Evolutionary conservation across 2,888 invertebrate genomes (phyloP).

Genomic region (Blastobasis lacticolella): DNA sequence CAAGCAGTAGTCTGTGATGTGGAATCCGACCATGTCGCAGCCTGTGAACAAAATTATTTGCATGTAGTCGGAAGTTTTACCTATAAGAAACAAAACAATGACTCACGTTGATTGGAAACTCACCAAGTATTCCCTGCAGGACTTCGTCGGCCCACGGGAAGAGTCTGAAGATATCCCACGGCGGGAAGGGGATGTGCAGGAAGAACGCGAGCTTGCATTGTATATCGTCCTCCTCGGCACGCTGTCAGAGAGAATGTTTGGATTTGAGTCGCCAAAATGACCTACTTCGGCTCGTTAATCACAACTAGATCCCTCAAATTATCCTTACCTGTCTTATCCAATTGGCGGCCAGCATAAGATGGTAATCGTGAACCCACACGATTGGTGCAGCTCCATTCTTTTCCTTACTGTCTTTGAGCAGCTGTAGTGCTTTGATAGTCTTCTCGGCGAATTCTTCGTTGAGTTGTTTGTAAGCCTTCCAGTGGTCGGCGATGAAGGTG

Average conservation of each 20-base stretch:
- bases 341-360: conserved; percentile 93
- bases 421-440: conserved; percentile 79
- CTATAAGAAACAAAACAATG: not conserved
- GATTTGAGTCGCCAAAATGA: no score
- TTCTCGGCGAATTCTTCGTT: conserved; percentile 89
- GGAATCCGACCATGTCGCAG: conserved; percentile 95
- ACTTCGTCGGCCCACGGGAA: conserved; percentile 97
- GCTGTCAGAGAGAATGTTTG: conserved; percentile 44
- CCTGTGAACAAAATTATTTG: conserved; percentile 54
- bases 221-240: conserved; percentile 84
- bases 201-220: conserved; percentile 91
- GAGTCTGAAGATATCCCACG: conserved; percentile 93
- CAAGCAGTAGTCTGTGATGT: conserved; percentile 91
- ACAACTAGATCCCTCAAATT: no score
- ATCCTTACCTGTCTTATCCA: conserved; percentile 84
- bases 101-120: conserved; percentile 17
- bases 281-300: no score
- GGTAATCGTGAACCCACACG: conserved; percentile 96
- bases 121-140: conserved; percentile 90
- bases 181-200: conserved; percentile 95
- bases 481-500: conserved; percentile 86
- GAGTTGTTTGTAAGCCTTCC: conserved; percentile 86
- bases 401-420: conserved; percentile 68
- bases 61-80: not conserved
- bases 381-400: conserved; percentile 76